phyloP scores from a whole-genome alignment of 2,888 invertebrate species.

The Pyrgus malvae region DNA sequence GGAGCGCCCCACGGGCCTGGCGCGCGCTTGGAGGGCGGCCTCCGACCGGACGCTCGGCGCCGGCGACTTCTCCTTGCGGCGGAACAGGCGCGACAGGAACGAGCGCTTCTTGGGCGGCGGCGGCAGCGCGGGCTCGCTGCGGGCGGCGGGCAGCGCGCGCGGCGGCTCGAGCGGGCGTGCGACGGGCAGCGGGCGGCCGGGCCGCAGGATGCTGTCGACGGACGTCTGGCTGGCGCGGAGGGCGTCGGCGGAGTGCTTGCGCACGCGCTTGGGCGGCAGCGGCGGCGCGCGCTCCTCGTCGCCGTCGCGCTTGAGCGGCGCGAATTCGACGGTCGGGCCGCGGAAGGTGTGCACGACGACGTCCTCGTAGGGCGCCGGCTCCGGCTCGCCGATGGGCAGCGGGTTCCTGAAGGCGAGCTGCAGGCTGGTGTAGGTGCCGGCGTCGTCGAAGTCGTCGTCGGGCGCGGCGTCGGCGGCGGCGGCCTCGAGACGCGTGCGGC shows the following conservation, averaged over 20 bases:
- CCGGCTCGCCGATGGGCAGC: conserved; percentile 78
- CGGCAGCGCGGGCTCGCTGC: conserved; percentile 69
- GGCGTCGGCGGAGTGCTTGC: conserved; percentile 71
- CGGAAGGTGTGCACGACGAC: conserved; percentile 73
- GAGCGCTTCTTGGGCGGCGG: conserved; percentile 71
- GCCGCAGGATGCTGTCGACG: conserved; percentile 64
- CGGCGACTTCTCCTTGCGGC: conserved; percentile 69
- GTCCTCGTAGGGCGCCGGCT: conserved; percentile 82
- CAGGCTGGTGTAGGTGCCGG: conserved; percentile 91
- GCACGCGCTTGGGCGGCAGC: conserved; percentile 89
- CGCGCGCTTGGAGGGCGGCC: conserved; percentile 72
- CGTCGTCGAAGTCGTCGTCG: conserved; percentile 88
- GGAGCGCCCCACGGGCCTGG: conserved; percentile 81
- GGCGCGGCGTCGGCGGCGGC: conserved; percentile 62
- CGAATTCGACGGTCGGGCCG: conserved; percentile 78
- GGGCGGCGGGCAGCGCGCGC: conserved; percentile 52
- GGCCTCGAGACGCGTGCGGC: conserved; percentile 82
- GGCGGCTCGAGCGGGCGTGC: conserved; percentile 45
- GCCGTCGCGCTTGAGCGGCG: conserved; percentile 77
- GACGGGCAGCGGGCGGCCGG: conserved; percentile 60
- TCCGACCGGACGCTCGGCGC: conserved; percentile 67
- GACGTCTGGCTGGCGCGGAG: conserved; percentile 71
- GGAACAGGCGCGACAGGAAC: conserved; percentile 72
- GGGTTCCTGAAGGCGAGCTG: conserved; percentile 94
- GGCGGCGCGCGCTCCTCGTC: conserved; percentile 87